Conservation (phyloP, 2,888 invertebrate genomes). For the Torymus aiolomorphi region DNA sequence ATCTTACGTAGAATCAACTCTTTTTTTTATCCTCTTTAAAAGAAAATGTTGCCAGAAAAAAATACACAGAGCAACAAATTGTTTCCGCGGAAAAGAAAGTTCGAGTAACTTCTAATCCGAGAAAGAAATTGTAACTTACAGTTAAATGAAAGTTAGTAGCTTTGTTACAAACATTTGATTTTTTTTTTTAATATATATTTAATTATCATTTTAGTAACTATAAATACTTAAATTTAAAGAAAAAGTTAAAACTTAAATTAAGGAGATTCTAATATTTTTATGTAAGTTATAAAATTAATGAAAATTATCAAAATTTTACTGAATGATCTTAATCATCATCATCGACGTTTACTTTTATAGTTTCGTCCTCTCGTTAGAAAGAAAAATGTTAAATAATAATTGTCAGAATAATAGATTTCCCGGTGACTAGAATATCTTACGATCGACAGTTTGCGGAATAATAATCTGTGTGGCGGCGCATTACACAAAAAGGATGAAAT, state of each 20-base stretch:
- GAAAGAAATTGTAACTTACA: too few relatives aligned
- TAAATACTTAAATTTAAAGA: too few relatives aligned
- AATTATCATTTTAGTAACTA: too few relatives aligned
- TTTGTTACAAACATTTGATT: too few relatives aligned
- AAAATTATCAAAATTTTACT: slow-evolving; percentile 16
- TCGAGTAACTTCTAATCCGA: too few relatives aligned
- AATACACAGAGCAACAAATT: slow-evolving; percentile 1
- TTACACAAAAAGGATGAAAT: slow-evolving; percentile 66
- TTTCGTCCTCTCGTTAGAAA: slow-evolving; percentile 42
- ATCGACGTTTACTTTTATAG: slow-evolving; percentile 44
- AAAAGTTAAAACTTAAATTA: too few relatives aligned
- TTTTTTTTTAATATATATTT: too few relatives aligned
- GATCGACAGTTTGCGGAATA: slow-evolving; percentile 67
- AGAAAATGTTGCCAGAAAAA: slow-evolving; percentile 38
- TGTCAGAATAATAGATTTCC: slow-evolving; percentile 68
- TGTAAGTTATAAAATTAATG: not conserved
- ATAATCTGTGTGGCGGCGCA: slow-evolving; percentile 65
- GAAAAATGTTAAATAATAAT: slow-evolving; percentile 62
- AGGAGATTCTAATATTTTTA: too few relatives aligned
- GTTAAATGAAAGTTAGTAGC: too few relatives aligned
- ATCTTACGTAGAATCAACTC: slow-evolving; percentile 38
- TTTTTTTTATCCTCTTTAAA: slow-evolving; percentile 14
- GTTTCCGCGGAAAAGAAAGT: not conserved
- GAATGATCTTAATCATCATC: not conserved
- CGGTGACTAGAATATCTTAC: slow-evolving; percentile 75